Evolutionary conservation across 2,888 invertebrate species (phyloP), one percentile per base, ranked within the genome.

Genomic region (Diabrotica balteata): DNA sequence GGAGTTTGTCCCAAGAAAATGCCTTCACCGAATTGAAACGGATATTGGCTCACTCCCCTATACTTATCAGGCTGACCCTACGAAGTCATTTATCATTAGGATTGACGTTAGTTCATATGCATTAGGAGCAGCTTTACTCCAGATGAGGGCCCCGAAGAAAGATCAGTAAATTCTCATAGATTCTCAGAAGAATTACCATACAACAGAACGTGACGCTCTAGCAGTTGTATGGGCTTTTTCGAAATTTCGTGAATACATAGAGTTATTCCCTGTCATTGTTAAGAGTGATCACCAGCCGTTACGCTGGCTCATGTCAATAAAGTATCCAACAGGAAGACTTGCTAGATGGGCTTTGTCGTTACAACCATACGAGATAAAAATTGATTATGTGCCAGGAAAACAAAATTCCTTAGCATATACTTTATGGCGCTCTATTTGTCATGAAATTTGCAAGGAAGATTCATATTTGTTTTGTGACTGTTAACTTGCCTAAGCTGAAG

Each of bases 261-360:
- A 46, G 9, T 7, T 1, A 8, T 46, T 2, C 9, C 69, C 76
- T 0, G 76, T 77, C 44, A 72, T 68, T 0, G 73, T 85, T 0
- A 66, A 78, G 4, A 84, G 82, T 0, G 85, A 85, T 64, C 85
- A 85, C 59, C 79, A 82, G 65, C 80, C 85, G 0, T 73, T 86
- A 42, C 81, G 83, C 77, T 86, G 83, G 82, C 68, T 86, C 8
- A 53, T 68, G 55, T 43, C 55, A 7, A 44, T 83, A 5, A 82
- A 82, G 67, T 76, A 83, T 4, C 80, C 81, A 0, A 76, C 79
- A 7, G 82, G 83, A 8, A 68, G 84, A 44, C 67, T 86, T 0
- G 80, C 79, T 0, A 71, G 84, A 58, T 86, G 84, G 85, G 81
- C 81, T 0, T 53, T 85, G 75, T 82, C 1, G 17, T 17, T 17